Base-by-base conservation (phyloP, 2,113 vertebrate species). In the Thamnophis sirtalis region DNA sequence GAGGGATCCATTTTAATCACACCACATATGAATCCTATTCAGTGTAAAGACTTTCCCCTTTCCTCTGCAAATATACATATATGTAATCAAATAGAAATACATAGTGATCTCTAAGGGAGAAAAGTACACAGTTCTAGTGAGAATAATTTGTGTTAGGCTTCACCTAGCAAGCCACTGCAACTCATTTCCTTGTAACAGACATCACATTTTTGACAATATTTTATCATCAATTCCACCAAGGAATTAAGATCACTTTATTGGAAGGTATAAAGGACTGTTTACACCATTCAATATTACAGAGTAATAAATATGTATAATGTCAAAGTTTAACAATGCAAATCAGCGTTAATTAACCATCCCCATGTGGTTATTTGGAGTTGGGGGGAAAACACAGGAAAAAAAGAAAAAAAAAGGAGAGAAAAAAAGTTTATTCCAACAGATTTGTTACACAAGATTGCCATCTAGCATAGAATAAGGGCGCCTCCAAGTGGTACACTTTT, bases 401-500 rank as follows among this genome's bases (percentile, higher is more conserved):
- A 93, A 92, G 95, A 92, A 56, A 28, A n/a, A 22, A 91, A 80
- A 86, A 56, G 19, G 24, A 93, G 96, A 13, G 87, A 90, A 88
- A 58, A 96, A 93, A 86, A 33, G 13, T 19, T 93, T 91, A 24
- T 92, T 96, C 95, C 24, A 55, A 26, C 94, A 91, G 60, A 13
- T 49, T 95, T 91, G 22, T 55, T 86, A 51, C 84, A 88, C 87
- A 95, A 95, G 17, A 91, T 54, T 95, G 50, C 38, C 87, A 48
- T 89, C 51, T 95, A 96, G n/a, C 93, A 88, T 48, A 97, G 97
- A 96, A 93, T 97, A 97, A 98, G 94, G 98, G 97, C 97, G 97
- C 98, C 98, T 97, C 98, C 98, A 97, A 97, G 98, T 98, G 98
- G 98, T 86, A 95, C 49, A 89, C 93, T n/a, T 90, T 88, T 97